Conservation (phyloP, 2,888 invertebrate genomes). For the Eilema sororculum region DNA sequence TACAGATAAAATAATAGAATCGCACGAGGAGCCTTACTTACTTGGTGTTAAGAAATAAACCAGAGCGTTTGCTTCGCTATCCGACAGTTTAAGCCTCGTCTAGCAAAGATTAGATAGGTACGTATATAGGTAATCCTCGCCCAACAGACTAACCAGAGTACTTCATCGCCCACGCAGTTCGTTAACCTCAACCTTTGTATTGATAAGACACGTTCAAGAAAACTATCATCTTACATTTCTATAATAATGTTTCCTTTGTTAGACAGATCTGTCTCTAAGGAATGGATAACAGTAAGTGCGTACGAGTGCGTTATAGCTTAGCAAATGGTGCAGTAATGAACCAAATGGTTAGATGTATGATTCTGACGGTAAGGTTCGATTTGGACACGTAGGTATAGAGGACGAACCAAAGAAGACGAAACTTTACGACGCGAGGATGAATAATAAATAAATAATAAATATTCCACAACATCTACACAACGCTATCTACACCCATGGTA, state of each 20-base stretch:
- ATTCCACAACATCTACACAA: too few species aligned
- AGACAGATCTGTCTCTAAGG: not conserved
- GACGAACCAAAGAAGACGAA: too few species aligned
- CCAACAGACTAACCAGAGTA: conserved; percentile 11
- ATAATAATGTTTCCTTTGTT: not conserved
- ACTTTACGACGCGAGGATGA: too few species aligned
- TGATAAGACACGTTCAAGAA: conserved; percentile 10
- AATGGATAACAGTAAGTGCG: too few species aligned
- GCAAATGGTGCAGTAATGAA: too few species aligned
- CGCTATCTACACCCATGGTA: too few species aligned
- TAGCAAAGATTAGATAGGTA: conserved; percentile 19
- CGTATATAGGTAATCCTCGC: conserved; percentile 6
- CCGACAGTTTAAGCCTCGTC: conserved; percentile 16
- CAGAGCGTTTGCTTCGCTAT: conserved; percentile 1
- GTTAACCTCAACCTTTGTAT: not conserved
- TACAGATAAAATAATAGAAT: conserved; percentile 6
- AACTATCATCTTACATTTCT: not conserved
- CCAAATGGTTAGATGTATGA: too few species aligned
- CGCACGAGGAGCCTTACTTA: not conserved
- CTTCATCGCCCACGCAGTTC: not conserved
- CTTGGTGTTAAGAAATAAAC: conserved; percentile 4
- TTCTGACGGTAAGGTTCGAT: too few species aligned
- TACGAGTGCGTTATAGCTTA: too few species aligned
- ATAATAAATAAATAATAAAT: too few species aligned
- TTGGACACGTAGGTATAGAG: too few species aligned